Evolutionary conservation across 2,113 vertebrate genomes (phyloP).

Genomic region (Xerus inauris): DNA sequence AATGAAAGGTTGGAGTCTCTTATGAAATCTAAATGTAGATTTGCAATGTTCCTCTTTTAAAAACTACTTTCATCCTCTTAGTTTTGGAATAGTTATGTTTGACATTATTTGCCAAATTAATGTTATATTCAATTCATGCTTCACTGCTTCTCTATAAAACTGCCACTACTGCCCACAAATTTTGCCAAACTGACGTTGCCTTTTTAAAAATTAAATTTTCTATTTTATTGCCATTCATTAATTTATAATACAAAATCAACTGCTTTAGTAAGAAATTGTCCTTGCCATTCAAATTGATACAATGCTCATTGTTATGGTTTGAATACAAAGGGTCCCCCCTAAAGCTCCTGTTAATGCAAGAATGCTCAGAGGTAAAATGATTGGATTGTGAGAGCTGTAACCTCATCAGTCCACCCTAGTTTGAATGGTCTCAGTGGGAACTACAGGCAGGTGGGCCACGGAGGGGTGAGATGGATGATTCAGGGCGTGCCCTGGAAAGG

Average conservation of each 20-base stretch:
- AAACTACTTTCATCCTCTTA: not conserved
- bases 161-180: not conserved
- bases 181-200: not conserved
- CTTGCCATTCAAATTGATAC: not conserved
- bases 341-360: no score
- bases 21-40: not conserved
- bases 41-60: not conserved
- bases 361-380: no score
- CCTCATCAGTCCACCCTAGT: no score
- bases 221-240: not conserved
- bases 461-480: no score
- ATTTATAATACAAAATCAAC: slow-evolving; percentile 11
- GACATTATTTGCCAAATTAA: slow-evolving; percentile 17
- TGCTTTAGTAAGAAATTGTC: slow-evolving; percentile 35
- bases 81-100: not conserved
- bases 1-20: not conserved
- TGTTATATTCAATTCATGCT: not conserved
- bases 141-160: not conserved
- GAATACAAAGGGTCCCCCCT: no score
- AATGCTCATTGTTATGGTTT: not conserved
- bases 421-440: no score
- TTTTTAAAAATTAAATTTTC: not conserved
- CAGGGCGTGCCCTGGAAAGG: no score
- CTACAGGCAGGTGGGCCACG: no score
- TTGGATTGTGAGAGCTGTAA: no score